Conservation (phyloP, 2,888 invertebrate species). For the Spisula subtruncata region DNA sequence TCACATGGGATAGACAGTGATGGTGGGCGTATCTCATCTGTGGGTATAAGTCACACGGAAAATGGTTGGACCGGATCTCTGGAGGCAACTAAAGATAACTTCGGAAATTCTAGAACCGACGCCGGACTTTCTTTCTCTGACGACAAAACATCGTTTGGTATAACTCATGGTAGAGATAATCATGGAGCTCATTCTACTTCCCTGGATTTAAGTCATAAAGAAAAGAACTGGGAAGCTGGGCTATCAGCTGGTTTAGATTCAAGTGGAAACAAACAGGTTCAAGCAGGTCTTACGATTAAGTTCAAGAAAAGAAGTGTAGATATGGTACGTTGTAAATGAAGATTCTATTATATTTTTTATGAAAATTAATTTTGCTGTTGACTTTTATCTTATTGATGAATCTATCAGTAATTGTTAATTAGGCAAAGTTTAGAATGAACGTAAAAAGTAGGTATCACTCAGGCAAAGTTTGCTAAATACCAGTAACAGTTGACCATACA, state of each 20-base stretch:
- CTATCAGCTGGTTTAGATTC: neutral
- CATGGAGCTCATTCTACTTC: neutral
- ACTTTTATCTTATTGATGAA: neutral
- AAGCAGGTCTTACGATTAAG: neutral
- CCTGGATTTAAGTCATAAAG: conserved; percentile 16
- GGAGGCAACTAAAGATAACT: neutral
- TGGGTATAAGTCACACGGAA: neutral
- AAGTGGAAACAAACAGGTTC: neutral
- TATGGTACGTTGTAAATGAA: conserved; percentile 16
- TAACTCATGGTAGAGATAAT: neutral
- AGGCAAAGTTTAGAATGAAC: neutral
- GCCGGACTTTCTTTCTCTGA: neutral
- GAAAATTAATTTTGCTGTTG: neutral
- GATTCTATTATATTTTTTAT: neutral
- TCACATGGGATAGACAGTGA: neutral
- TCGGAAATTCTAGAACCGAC: neutral
- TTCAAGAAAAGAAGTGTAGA: conserved; percentile 35
- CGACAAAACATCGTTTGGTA: conserved; percentile 2
- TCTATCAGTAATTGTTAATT: too few relatives aligned
- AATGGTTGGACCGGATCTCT: neutral
- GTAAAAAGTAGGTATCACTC: neutral
- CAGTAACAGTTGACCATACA: neutral
- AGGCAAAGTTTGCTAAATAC: neutral
- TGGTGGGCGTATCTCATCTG: neutral
- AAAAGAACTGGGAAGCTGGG: neutral